Base-by-base conservation (phyloP, 2,113 vertebrate species). In the Anarrhichthys ocellatus region DNA sequence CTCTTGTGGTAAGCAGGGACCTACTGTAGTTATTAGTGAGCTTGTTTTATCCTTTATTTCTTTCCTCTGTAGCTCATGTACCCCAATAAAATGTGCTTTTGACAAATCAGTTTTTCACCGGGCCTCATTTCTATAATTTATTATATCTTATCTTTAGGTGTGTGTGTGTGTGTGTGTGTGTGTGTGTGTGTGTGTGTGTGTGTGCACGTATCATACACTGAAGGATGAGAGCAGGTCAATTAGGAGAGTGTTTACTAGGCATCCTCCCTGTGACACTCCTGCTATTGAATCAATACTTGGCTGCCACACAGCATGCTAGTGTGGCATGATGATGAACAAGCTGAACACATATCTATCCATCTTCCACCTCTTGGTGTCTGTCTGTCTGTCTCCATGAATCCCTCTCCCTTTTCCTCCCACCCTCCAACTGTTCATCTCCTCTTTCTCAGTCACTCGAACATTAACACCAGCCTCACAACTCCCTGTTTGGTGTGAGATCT, bases 271-370 rank as follows among this genome's bases (percentile, higher is more conserved):
- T 89, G 76, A 84, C 88, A 83, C 82, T 86, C 48, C 81, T 58
- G 77, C 85, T 84, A 72, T 20, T 75, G 73, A 88, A 89, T 92
- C 91, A 83, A 92, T 92, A 88, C 69, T 74, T 82, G 80, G 76
- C 83, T 80, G 80, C 81, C 78, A 88, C 64, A 50, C 81, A 63
- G 87, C 82, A 63, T 29, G 24, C 78, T 63, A 71, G 81, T 77
- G 78, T 79, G 65, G 52, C 86, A 78, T 78, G 78, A 85, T 63
- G 69, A 76, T 65, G 58, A 79, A 90, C 76, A 87, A 65, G 72
- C 1, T 29, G 56, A 78, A 69, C 63, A 78, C 27, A 36, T 14
- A 75, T 74, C 65, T 36, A 69, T 77, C 79, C 70, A 71, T 65
- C 73, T 63, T 48, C 7, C 15, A 56, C 22, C 64, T 66, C 18